Base-by-base conservation (phyloP, 2,797 vertebrate species). In the Hippoglossus hippoglossus region DNA sequence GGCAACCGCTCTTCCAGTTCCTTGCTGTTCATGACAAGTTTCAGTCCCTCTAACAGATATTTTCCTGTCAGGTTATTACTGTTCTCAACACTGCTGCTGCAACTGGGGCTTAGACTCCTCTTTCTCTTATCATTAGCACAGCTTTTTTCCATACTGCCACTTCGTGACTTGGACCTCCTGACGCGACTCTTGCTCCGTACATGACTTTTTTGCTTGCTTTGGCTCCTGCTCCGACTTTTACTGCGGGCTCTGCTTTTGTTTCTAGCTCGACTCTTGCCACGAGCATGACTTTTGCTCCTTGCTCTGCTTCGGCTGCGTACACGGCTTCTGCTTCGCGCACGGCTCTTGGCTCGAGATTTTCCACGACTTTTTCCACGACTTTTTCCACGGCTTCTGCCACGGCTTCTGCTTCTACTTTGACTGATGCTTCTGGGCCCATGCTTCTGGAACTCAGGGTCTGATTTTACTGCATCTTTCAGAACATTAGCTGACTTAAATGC, bases 1-100 rank as follows among this genome's bases (percentile, higher is more conserved):
- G 94, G 93, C 71, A 96, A 83, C 39, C 93, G 88, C 69, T 96
- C 95, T 44, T 93, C 94, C 81, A 98, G 88, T 63, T 97, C 96
- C 91, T 95, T 93, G 78, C 89, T 94, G 56, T 86, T 92, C 49
- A 95, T 93, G 39, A 94, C 90, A 61, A 93, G 67, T 84, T 91
- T 93, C n/a, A 95, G 84, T 52, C 90, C 93, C 72, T 93, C 86
- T 18, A 94, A 75, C 19, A 93, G 86, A 71, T 95, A 94, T 4
- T 67, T 91, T 6, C 69, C 60, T 12, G 34, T 47, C 5, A 73
- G 59, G 8, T 54, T 44, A 0, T 54, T 67, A 41, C 41, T 44
- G 9, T 50, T 73, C 26, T 39, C 63, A 28, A 92, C 36, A 34
- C 50, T 58, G 61, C 41, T 76, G 41, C 51, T 80, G 49, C 21